Percentiles rank a stretch among this genome's conserved stretches.
These are phyloP conservation scores for Lontra canadensis DNA, from an alignment of 2,113 vertebrate genomes.

Conservation along the genomic window DNA sequence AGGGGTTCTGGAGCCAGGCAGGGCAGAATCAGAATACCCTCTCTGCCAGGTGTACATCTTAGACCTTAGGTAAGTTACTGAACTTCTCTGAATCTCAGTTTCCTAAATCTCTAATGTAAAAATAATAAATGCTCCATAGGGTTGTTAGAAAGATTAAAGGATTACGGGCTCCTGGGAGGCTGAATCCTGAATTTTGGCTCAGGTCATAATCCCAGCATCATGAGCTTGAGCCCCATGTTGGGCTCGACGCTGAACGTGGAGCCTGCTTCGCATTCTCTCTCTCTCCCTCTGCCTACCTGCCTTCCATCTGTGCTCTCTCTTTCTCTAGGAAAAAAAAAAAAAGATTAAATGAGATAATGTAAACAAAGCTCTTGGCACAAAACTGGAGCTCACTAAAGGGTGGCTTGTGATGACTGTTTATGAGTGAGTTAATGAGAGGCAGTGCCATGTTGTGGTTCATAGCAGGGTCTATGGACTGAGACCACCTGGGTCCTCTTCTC, in stretches of 20 bases:
- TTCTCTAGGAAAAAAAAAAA: not conserved
- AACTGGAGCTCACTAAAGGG: not conserved
- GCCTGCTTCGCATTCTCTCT: not conserved
- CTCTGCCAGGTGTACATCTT: not conserved
- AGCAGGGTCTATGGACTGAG: not conserved
- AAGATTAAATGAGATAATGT: not conserved
- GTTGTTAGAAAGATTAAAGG: not conserved
- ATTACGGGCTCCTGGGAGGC: not conserved
- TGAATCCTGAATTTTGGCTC: not conserved
- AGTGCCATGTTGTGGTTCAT: not conserved
- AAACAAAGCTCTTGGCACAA: not conserved
- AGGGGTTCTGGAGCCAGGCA: not conserved
- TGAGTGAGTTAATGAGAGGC: not conserved
- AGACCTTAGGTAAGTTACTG: not conserved
- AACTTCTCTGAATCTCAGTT: not conserved
- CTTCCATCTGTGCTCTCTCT: not conserved
- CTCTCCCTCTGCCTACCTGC: not conserved
- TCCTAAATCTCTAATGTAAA: not conserved
- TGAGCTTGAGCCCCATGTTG: not conserved
- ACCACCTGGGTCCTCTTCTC: not conserved
- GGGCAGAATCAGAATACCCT: not conserved
- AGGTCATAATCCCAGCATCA: not conserved
- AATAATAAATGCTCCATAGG: not conserved
- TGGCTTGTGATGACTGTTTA: not conserved
- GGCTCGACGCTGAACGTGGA: not conserved